phyloP scores from a whole-genome alignment of 1,140 invertebrate species.

The Callitettix versicolor region DNA sequence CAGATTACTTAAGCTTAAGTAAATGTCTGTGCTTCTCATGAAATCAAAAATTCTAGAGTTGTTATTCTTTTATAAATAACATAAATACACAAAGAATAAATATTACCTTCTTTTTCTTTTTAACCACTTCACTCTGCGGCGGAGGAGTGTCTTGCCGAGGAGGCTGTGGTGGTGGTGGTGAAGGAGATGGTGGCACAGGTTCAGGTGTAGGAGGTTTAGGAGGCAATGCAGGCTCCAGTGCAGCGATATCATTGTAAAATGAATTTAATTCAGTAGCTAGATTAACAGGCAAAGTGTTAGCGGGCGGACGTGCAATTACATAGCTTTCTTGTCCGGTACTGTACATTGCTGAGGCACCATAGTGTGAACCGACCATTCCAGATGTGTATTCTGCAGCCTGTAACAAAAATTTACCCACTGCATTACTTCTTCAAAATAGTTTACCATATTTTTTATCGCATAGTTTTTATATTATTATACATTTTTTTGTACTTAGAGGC shows the following conservation, averaged over 20 bases:
- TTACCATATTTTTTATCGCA: too few species aligned
- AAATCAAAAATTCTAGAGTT: too few species aligned
- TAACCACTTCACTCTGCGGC: too few species aligned
- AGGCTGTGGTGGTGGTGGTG: constrained; percentile 18
- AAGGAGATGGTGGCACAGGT: constrained; percentile 22
- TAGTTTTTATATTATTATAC: too few species aligned
- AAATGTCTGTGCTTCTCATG: too few species aligned
- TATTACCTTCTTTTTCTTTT: constrained; percentile 43
- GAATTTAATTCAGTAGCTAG: constrained; percentile 41
- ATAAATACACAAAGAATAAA: neutral
- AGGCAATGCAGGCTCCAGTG: constrained; percentile 34
- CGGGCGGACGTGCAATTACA: constrained; percentile 14
- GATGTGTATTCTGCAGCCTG: too few species aligned
- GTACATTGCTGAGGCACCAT: constrained; percentile 32
- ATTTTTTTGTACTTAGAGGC: too few species aligned
- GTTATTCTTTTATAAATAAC: constrained; percentile 8
- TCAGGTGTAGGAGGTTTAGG: constrained; percentile 8
- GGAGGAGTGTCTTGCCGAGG: constrained; percentile 9
- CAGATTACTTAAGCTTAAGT: too few species aligned
- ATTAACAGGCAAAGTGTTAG: constrained; percentile 21
- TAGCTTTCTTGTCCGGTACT: constrained; percentile 31
- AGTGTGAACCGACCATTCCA: too few species aligned
- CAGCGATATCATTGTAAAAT: constrained; percentile 49
- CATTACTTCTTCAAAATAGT: too few species aligned
- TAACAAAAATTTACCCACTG: too few species aligned